A percentile compares a stretch with the other conserved stretches of the same genome.
Evolutionary conservation across 2,888 invertebrate genomes (phyloP).

Genomic region (Ashinkailepas kermadecensis): DNA sequence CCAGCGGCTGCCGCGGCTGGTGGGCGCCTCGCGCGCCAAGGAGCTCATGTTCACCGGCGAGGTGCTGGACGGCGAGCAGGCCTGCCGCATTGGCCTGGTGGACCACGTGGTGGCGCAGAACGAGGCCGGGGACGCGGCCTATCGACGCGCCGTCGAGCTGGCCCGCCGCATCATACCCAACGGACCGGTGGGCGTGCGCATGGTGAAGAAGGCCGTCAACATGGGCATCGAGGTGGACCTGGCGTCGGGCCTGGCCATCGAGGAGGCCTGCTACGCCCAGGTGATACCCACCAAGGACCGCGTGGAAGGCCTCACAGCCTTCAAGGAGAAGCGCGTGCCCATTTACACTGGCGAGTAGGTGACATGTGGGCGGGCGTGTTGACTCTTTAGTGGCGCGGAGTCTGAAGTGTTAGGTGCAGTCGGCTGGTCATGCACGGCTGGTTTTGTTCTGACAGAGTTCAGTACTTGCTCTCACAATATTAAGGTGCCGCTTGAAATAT

Average conservation of each 20-base stretch:
- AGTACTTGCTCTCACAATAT: too few relatives aligned
- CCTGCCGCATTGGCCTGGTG: slow-evolving; percentile 68
- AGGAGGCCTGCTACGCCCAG: slow-evolving; percentile 85
- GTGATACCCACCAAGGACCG: slow-evolving; percentile 88
- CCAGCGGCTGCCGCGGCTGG: slow-evolving; percentile 76
- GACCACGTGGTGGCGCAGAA: slow-evolving; percentile 81
- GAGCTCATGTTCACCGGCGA: slow-evolving; percentile 85
- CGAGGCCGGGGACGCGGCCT: slow-evolving; percentile 70
- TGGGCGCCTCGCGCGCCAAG: slow-evolving; percentile 80
- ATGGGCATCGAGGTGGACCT: slow-evolving; percentile 68
- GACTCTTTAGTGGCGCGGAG: too few relatives aligned
- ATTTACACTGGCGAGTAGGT: slow-evolving; percentile 69
- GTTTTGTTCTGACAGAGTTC: too few relatives aligned
- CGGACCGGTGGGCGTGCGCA: slow-evolving; percentile 81
- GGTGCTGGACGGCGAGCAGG: slow-evolving; percentile 70
- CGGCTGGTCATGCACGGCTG: too few relatives aligned
- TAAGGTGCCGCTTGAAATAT: too few relatives aligned
- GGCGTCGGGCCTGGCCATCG: slow-evolving; percentile 72
- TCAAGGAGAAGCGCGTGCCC: slow-evolving; percentile 86
- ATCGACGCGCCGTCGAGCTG: slow-evolving; percentile 65
- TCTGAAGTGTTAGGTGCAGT: too few relatives aligned
- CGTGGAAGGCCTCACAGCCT: slow-evolving; percentile 85
- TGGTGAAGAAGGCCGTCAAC: slow-evolving; percentile 88
- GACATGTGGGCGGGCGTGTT: too few relatives aligned
- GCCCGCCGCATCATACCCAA: slow-evolving; percentile 83